Evolutionary conservation across 2,888 invertebrate species (phyloP), one percentile per base, ranked within the genome.

Genomic region (Drosophila siamana): DNA sequence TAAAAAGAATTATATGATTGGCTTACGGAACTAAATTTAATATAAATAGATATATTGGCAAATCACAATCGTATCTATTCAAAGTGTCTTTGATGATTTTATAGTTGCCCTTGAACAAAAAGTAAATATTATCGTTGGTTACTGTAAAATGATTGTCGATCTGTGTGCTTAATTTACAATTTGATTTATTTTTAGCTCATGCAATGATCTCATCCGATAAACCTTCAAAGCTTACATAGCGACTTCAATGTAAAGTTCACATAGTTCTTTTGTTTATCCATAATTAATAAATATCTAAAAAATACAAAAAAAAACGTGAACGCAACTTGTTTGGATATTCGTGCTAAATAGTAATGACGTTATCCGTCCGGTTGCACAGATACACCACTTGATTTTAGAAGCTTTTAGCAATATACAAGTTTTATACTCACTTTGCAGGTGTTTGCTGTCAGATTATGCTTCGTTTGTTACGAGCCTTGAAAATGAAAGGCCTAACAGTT

Each of bases 321-420:
- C 44, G 43, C 55, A 50, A 22, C 30, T 69, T 78, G 63, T 57
- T 77, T 78, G 44, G 64, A 70, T 68, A 54, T 72, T 41, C 44
- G 54, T 65, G 65, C 80, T 57, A 67, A 69, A 77, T 50, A 78
- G 60, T 64, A 77, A 74, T 77, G 74, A 72, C 62, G 73, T 38
- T 76, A 54, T 64, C 26, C 57, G 46, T 46, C 70, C 64, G 50
- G 36, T 70, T 63, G 33, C 50, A 24, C 28, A 28, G 43, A 46
- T 26, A 26, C 50, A 48, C 24, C 52, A 28, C n/a, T 62, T 16
- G 0, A 15, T 28, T n/a, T 50, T 7, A 11, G 11, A 52, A 19
- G 44, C 33, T 64, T 11, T 9, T 38, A 15, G 6, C 7, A 7
- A 6, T 15, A 6, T 38, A 6, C 52, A 74, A 74, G 61, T 52